Evolutionary conservation across 2,113 vertebrate species (phyloP).

Genomic region (Thomomys bottae): DNA sequence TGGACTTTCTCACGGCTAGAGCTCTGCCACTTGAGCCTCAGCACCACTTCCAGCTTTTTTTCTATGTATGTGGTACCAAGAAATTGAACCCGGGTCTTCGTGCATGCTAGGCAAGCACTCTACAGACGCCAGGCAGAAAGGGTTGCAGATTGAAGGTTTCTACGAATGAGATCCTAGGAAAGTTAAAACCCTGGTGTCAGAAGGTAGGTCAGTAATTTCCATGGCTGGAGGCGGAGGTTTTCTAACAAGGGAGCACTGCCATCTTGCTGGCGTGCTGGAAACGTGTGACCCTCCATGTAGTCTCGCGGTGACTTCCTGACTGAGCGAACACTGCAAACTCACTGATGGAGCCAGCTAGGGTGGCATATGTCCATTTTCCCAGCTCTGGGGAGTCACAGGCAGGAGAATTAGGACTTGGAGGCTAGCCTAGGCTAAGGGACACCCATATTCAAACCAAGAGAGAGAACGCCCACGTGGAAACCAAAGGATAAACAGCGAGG

Average conservation of each 20-base stretch:
- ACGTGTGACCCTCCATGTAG: not conserved
- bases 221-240: not conserved
- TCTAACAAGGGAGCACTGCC: not conserved
- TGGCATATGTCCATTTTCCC: no score
- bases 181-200: not conserved
- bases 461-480: no score
- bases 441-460: not conserved
- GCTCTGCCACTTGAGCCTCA: no score
- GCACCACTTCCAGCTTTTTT: no score
- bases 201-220: not conserved
- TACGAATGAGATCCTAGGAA: conserved; percentile 5
- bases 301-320: not conserved
- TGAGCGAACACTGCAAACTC: not conserved
- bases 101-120: no score
- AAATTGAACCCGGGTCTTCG: no score
- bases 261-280: not conserved
- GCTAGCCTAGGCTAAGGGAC: no score
- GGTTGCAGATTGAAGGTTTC: not conserved
- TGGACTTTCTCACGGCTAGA: no score
- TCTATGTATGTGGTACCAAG: no score
- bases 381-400: no score
- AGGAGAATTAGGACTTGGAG: no score
- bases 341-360: not conserved
- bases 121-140: not conserved
- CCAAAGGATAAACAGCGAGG: no score